A percentile compares a stretch with the other conserved stretches of the same genome.
These are phyloP conservation scores for Halocynthia roretzi DNA, from an alignment of 23 tunicate genomes.

Conservation along the genomic window DNA sequence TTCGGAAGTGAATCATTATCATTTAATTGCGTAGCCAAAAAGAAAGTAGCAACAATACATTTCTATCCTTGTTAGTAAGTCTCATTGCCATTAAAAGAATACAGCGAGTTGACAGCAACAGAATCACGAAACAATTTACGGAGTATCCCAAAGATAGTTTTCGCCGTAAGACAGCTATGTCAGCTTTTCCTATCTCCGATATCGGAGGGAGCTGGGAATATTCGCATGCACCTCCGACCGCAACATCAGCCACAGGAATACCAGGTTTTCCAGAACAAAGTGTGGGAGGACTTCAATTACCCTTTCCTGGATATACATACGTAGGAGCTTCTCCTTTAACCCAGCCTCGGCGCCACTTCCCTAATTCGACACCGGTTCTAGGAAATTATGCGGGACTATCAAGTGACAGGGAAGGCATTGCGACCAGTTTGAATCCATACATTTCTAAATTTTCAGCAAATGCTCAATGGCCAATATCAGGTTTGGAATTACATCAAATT, in stretches of 20 bases:
- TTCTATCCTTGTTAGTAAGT: no score
- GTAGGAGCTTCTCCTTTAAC: conserved; percentile 5
- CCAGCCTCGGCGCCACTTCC: conserved; percentile 19
- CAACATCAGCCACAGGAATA: not conserved
- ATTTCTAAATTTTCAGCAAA: conserved; percentile 12
- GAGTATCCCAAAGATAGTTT: no score
- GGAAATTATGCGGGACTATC: conserved; percentile 7
- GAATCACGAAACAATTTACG: no score
- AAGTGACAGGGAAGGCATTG: not conserved
- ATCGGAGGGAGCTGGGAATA: not conserved
- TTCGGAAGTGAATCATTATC: no score
- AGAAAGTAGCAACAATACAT: no score
- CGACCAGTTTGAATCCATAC: conserved; percentile 1
- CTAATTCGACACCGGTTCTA: conserved; percentile 8
- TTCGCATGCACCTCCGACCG: not conserved
- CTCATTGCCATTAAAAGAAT: no score
- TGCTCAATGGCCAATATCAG: conserved; percentile 21
- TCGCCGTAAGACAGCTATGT: not conserved
- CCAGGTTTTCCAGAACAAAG: not conserved
- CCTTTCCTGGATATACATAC: conserved; percentile 5
- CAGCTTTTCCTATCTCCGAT: conserved; percentile 7
- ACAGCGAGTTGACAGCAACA: no score
- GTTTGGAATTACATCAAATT: not conserved
- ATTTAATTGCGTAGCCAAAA: no score
- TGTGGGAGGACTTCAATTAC: conserved; percentile 1